Base-by-base conservation (phyloP, 2,113 vertebrate genomes). In the Platichthys stellatus region DNA sequence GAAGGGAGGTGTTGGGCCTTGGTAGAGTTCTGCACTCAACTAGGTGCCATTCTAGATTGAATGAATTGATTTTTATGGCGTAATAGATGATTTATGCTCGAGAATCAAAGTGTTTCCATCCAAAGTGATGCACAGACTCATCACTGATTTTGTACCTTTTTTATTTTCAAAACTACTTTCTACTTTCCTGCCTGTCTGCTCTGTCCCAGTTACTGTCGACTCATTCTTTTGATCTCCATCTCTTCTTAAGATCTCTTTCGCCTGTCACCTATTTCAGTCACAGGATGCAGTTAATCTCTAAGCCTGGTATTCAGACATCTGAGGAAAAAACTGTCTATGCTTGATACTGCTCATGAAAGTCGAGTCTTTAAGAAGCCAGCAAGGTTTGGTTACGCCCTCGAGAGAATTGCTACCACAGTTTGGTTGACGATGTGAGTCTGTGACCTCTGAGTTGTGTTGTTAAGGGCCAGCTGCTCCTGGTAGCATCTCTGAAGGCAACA, bases 261-360 rank as follows among this genome's bases (percentile, higher is more conserved):
- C 63, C 20, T 71, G 62, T 80, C 67, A 71, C 51, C 49, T 69
- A 61, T 78, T 60, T 63, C 77, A 78, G n/a, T 38, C 59, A 68
- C 49, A 49, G 9, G 70, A 65, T 26, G n/a, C 58, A 38, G 18
- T 59, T 8, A 66, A 72, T 74, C 81, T 72, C 62, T 61, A 23
- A 58, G 23, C 67, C 63, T 54, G 31, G 45, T 68, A 20, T 20
- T 7, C 66, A 47, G 49, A 72, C 67, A 71, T 82, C 54, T 74
- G 47, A 80, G 53, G 60, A 24, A 49, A 69, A 69, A 78, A 63
- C 47, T 1, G 5, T 7, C 40, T 2, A 0, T 51, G 53, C 57
- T 60, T 70, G 17, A 78, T 75, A 65, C 15, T 45, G 47, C 70
- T 75, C 59, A 66, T 78, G 66, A 84, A 82, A 80, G 60, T 74